Evolutionary conservation across 2,797 vertebrate genomes (phyloP).

Genomic region (Fistularia tabacaria): DNA sequence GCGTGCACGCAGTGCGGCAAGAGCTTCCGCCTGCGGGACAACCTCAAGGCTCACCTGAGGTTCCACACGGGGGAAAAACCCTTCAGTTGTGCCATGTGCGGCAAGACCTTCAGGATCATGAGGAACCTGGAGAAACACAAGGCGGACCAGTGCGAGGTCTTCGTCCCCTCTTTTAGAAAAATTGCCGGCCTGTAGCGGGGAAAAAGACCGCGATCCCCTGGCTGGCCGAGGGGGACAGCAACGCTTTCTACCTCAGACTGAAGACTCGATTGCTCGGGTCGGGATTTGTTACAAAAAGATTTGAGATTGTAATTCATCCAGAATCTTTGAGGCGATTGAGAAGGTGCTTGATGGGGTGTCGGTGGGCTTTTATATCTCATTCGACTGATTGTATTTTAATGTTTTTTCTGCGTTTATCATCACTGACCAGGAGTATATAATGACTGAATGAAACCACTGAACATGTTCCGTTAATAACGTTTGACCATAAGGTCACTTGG

Average conservation of each 20-base stretch:
- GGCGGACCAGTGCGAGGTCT: conserved; percentile 36
- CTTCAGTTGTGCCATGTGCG: conserved; percentile 59
- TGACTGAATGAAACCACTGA: too few relatives aligned
- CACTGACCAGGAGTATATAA: too few relatives aligned
- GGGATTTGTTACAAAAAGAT: too few relatives aligned
- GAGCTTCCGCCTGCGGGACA: conserved; percentile 70
- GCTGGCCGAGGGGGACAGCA: background rate
- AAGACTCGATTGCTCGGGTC: background rate
- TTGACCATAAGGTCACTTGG: too few relatives aligned
- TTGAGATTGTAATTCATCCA: background rate
- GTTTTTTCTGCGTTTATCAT: too few relatives aligned
- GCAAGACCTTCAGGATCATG: conserved; percentile 68
- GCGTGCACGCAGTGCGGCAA: conserved; percentile 65
- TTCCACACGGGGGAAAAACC: conserved; percentile 75
- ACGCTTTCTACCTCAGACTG: conserved; percentile 51
- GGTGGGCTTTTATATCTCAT: too few relatives aligned
- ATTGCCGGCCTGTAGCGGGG: conserved; percentile 55
- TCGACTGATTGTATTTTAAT: too few relatives aligned
- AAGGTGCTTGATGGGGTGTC: too few relatives aligned
- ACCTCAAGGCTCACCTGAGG: conserved; percentile 70
- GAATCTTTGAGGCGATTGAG: too few relatives aligned
- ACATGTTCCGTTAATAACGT: too few relatives aligned
- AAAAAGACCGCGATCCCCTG: too few relatives aligned
- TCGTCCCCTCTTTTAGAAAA: conserved; percentile 54
- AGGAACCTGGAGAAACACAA: conserved; percentile 71